phyloP scores from a whole-genome alignment of 2,797 vertebrate species.

The Cuculus canorus region DNA sequence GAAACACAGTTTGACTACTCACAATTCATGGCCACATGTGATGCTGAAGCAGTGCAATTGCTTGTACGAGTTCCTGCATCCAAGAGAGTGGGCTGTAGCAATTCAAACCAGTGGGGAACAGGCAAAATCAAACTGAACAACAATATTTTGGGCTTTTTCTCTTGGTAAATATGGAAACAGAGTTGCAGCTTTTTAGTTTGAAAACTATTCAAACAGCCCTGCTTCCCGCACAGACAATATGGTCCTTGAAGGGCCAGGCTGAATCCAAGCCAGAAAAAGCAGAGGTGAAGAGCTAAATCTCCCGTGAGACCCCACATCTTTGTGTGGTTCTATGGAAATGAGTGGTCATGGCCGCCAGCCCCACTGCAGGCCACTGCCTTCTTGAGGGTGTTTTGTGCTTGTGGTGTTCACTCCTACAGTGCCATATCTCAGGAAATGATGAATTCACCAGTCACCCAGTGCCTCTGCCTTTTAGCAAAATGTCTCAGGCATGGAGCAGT shows the following conservation, averaged over 20 bases:
- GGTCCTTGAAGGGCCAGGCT: background rate
- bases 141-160: background rate
- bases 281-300: background rate
- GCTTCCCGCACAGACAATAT: background rate
- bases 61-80: background rate
- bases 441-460: background rate
- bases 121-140: background rate
- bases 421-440: background rate
- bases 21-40: rapidly evolving
- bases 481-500: background rate
- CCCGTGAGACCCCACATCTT: rapidly evolving
- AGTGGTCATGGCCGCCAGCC: rapidly evolving
- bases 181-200: background rate
- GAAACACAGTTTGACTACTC: background rate
- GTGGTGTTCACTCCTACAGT: background rate
- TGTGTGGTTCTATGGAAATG: background rate
- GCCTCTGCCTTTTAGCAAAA: background rate
- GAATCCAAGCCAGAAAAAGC: background rate
- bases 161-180: background rate
- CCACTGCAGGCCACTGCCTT: background rate
- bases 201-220: background rate
- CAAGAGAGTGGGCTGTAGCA: background rate
- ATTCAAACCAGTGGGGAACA: background rate
- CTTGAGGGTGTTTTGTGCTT: background rate
- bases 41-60: background rate